phyloP scores from a whole-genome alignment of 2,113 vertebrate genomes.

The Trichechus manatus region DNA sequence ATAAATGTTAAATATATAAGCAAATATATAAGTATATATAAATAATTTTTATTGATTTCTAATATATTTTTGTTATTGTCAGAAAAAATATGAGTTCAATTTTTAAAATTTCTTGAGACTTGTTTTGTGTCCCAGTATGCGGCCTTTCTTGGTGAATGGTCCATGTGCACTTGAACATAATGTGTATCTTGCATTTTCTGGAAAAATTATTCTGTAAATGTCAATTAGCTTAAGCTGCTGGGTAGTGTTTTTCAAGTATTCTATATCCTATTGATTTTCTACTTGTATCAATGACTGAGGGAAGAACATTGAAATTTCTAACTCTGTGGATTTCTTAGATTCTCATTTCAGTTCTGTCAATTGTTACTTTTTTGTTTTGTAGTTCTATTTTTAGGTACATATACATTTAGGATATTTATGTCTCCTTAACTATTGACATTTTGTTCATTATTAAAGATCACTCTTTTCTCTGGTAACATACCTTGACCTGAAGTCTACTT shows the following conservation, averaged over 20 bases:
- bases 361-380: background rate
- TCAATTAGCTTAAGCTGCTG: background rate
- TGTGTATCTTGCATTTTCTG: background rate
- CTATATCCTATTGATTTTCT: background rate
- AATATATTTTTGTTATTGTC: background rate
- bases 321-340: background rate
- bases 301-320: background rate
- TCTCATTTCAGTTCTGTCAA: background rate
- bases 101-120: background rate
- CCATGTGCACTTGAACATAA: background rate
- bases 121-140: background rate
- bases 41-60: background rate
- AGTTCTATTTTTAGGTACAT: background rate
- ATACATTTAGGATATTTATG: background rate
- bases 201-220: background rate
- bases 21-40: background rate
- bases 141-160: background rate
- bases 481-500: background rate
- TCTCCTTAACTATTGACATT: background rate
- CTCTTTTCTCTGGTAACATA: background rate
- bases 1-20: background rate
- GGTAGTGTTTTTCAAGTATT: background rate
- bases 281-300: background rate
- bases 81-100: background rate
- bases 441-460: background rate